These are phyloP conservation scores for Nerophis ophidion DNA, from an alignment of 2,113 vertebrate species.

Conservation along the genomic window DNA sequence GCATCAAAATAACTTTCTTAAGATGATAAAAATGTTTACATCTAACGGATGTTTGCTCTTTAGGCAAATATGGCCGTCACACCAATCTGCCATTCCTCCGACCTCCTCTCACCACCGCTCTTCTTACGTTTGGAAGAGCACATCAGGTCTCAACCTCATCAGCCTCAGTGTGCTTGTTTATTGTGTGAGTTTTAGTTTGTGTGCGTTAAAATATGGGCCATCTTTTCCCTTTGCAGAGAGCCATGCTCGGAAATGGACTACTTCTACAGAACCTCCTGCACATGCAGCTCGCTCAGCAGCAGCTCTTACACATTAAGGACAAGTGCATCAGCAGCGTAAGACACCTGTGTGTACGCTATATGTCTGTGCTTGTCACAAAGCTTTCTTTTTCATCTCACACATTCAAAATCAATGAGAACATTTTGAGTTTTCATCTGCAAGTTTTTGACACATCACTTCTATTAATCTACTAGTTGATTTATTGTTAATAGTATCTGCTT, in stretches of 20 bases:
- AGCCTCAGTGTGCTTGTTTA: background rate
- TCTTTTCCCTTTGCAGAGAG: conserved; percentile 66
- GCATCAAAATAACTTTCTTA: too few relatives aligned
- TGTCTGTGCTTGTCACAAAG: conserved; percentile 18
- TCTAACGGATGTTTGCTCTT: conserved; percentile 11
- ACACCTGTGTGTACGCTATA: conserved; percentile 20
- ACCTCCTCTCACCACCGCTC: conserved; percentile 79
- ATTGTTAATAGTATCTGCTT: too few relatives aligned
- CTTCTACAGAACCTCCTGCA: conserved; percentile 86
- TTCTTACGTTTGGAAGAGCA: conserved; percentile 86
- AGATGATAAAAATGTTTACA: background rate
- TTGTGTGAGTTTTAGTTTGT: background rate
- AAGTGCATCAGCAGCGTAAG: conserved; percentile 84
- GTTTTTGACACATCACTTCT: background rate
- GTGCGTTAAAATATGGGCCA: background rate
- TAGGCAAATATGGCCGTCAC: conserved; percentile 81
- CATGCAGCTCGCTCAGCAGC: conserved; percentile 83
- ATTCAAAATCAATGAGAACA: background rate
- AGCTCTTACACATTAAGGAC: conserved; percentile 85
- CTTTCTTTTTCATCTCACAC: conserved; percentile 1
- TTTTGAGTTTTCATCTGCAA: too few relatives aligned
- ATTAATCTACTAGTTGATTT: too few relatives aligned
- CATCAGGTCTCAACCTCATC: conserved; percentile 78
- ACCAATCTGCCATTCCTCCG: conserved; percentile 79
- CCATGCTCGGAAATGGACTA: conserved; percentile 76